Conservation (phyloP, 92 coral and sea anemone species). For the Isaurus tuberculatus region DNA sequence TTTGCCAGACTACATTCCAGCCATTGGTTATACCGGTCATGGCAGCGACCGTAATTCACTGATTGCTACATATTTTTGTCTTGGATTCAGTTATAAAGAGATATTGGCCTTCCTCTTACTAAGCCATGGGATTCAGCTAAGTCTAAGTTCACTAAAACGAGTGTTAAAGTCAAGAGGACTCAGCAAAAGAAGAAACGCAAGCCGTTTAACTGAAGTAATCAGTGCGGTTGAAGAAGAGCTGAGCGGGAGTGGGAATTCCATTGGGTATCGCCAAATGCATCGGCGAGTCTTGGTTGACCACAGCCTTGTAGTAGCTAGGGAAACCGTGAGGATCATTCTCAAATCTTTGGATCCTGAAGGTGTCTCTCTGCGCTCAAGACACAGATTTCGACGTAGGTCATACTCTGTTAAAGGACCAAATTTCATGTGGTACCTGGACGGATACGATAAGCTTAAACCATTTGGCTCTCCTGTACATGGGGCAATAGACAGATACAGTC, state of each 20-base stretch:
- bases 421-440: too few species aligned
- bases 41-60: too few species aligned
- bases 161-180: constrained; percentile 29
- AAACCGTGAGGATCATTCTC: too few species aligned
- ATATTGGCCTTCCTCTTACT: constrained; percentile 32
- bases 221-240: constrained; percentile 36
- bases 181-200: constrained; percentile 20
- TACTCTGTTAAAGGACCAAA: too few species aligned
- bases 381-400: too few species aligned
- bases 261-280: constrained; percentile 47
- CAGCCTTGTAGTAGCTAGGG: too few species aligned
- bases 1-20: not conserved
- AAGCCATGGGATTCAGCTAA: constrained; percentile 33
- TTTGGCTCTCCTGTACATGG: constrained; percentile 35
- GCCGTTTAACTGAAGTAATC: constrained; percentile 26
- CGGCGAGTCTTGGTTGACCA: too few species aligned
- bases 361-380: too few species aligned
- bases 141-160: constrained; percentile 45
- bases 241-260: constrained; percentile 27
- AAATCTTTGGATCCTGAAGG: too few species aligned
- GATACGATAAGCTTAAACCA: not conserved
- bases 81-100: constrained; percentile 39
- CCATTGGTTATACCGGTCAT: too few species aligned
- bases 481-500: constrained; percentile 26
- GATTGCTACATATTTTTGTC: constrained; percentile 10